Conservation (phyloP, 2,113 vertebrate genomes). For the Phoxinus phoxinus region DNA sequence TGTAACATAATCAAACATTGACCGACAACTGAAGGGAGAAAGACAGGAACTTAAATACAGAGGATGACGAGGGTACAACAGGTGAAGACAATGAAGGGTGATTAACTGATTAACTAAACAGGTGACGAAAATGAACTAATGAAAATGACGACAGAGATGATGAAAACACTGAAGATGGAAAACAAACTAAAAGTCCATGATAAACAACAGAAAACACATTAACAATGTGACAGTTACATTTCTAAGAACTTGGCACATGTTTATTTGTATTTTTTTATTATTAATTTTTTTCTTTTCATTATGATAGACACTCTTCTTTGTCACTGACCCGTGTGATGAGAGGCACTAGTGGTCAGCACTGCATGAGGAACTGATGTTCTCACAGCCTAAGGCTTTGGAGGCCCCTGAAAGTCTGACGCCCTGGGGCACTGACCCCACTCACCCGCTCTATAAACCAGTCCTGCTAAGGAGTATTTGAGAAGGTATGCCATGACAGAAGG, state of each 20-base stretch:
- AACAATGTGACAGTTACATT: too few relatives aligned
- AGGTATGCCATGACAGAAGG: background rate
- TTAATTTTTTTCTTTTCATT: background rate
- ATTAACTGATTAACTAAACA: too few relatives aligned
- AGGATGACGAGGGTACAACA: too few relatives aligned
- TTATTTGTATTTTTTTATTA: background rate
- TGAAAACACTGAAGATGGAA: too few relatives aligned
- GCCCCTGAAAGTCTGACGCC: background rate
- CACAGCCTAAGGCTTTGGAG: background rate
- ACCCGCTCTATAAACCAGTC: background rate
- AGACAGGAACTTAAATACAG: too few relatives aligned
- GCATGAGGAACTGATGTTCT: background rate
- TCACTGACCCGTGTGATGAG: background rate
- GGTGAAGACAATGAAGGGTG: too few relatives aligned
- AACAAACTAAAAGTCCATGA: too few relatives aligned
- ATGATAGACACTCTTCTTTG: background rate
- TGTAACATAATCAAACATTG: too few relatives aligned
- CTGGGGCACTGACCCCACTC: background rate
- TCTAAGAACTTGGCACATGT: background rate
- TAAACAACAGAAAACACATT: too few relatives aligned
- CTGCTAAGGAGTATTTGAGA: background rate
- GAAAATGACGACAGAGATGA: too few relatives aligned
- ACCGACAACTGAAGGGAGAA: too few relatives aligned
- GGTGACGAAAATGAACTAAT: too few relatives aligned
- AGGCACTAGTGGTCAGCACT: background rate